Base-by-base conservation (phyloP, 2,797 vertebrate genomes). In the Acrocephalus scirpaceus region DNA sequence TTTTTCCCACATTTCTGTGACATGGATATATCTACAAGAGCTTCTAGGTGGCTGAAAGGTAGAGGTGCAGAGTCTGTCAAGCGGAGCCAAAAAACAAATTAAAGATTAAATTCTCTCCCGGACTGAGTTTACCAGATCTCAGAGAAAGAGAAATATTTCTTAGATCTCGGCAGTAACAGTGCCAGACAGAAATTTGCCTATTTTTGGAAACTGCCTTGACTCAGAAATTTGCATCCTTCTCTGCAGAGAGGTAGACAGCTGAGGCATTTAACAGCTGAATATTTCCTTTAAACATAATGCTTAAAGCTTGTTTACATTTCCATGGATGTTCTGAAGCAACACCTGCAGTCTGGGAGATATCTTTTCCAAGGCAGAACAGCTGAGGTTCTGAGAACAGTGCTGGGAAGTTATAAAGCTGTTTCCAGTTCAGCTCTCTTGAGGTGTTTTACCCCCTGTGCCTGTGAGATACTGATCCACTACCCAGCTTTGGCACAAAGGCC, bases 261-360 rank as follows among this genome's bases (percentile, higher is more conserved):
- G 10, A 86, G 40, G 72, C n/a, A 44, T 80, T 89, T 61, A 83
- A 65, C 72, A 91, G 73, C 51, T 67, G 78, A 92, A 11, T 84
- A 66, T 62, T 83, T 72, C 66, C 51, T 81, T 88, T 75, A 81
- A 93, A 50, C 18, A 7, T 30, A n/a, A 3, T 53, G 19, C 79
- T 91, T 75, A 58, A 77, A 82, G 48, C 82, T 83, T 61, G 40
- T 65, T 81, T 89, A 30, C 25, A 7, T 87, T 89, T 54, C 34
- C 14, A 7, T 72, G 86, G 38, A 30, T 82, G 12, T 71, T 95
- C 51, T 70, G 86, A 85, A 87, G 72, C 60, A 76, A 13, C 91
- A 83, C 30, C 44, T 89, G 69, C n/a, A 57, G 74, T 23, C 17
- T 91, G 64, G 58, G 26, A 84, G 86, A 50, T 51, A 66, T 17